A percentile compares a stretch with the other conserved stretches of the same genome.
Evolutionary conservation across 2,888 invertebrate genomes (phyloP).

Genomic region (Eupelmus urozonus): DNA sequence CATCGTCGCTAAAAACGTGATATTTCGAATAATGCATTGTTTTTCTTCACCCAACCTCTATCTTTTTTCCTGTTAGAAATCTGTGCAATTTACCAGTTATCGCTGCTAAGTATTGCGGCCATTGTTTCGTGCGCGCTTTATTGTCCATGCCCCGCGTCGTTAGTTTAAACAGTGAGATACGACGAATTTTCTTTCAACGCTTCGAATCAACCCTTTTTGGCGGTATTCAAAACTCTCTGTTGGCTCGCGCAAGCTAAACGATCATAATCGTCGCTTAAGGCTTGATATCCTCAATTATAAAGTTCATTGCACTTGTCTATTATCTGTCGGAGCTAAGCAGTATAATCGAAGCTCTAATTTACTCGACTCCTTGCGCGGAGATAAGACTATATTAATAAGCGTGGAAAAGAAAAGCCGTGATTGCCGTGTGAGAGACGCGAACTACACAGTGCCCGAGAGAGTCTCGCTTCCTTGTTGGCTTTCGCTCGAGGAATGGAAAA

Average conservation of each 20-base stretch:
- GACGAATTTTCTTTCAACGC: not conserved
- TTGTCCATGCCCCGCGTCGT: slow-evolving; percentile 64
- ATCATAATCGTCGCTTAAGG: not conserved
- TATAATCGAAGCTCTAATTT: not conserved
- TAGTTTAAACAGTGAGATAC: not conserved
- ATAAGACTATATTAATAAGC: not conserved
- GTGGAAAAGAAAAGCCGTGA: not conserved
- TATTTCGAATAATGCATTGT: slow-evolving; percentile 21
- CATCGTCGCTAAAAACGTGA: slow-evolving; percentile 68
- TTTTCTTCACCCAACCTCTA: not conserved
- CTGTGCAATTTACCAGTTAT: slow-evolving; percentile 69
- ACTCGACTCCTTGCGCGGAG: not conserved
- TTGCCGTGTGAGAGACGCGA: not conserved
- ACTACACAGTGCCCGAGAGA: too few relatives aligned
- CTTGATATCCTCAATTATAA: not conserved
- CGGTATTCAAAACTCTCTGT: too few relatives aligned
- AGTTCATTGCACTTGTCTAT: slow-evolving; percentile 28
- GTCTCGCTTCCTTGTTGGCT: slow-evolving; percentile 6
- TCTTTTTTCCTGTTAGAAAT: not conserved
- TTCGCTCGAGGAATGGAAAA: slow-evolving; percentile 45
- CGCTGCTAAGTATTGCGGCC: slow-evolving; percentile 75
- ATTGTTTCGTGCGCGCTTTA: slow-evolving; percentile 66
- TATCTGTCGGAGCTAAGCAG: not conserved
- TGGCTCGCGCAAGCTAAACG: too few relatives aligned
- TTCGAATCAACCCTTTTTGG: too few relatives aligned